Evolutionary conservation across 2,113 vertebrate species (phyloP), one percentile per base, ranked within the genome.

Genomic region (Thomomys bottae): DNA sequence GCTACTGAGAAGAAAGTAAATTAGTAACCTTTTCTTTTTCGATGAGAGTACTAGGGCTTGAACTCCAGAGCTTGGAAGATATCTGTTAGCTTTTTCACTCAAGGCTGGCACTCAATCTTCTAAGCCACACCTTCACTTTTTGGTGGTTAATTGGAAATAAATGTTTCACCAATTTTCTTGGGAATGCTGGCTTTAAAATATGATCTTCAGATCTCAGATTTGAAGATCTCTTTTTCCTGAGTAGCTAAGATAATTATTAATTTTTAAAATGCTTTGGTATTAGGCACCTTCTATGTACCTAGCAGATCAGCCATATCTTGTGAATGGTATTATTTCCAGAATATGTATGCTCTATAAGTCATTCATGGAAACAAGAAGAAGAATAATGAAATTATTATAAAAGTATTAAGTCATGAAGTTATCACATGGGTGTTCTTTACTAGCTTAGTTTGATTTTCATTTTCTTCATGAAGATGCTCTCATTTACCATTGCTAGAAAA

Each of bases 1-100:
- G 76, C 88, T 94, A 93, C 97, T 84, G 93, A 95, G 96, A 84
- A 93, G 87, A 94, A 93, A 78, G 82, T 93, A 96, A 97, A 97
- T 95, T 96, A 70, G 68, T 96, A 96, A 96, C 95, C 96, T 85
- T 75, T 59, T 20, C 49, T 17, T 54, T 54, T 54, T 54, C 49
- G 14, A 18, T 54, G 49, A 54, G 49, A 17, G 49, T 54, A 54
- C 49, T 54, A 15, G 15, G 15, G 49, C 49, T 54, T 54, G 49
- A 54, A 54, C 17, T 18, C 49, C 15, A 54, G 49, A 54, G 49
- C 49, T 17, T 54, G 49, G 49, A 54, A 54, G 15, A 17, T 54
- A 15, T 54, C 45, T 49, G 49, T 54, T 54, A 54, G 49, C 49
- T 54, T 54, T 54, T 54, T 54, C 49, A 54, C 49, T 54, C 49